A percentile compares a stretch with the other conserved stretches of the same genome.
Evolutionary conservation across 2,888 invertebrate species (phyloP).

Genomic region (Hydrotaea cyrtoneurina): DNA sequence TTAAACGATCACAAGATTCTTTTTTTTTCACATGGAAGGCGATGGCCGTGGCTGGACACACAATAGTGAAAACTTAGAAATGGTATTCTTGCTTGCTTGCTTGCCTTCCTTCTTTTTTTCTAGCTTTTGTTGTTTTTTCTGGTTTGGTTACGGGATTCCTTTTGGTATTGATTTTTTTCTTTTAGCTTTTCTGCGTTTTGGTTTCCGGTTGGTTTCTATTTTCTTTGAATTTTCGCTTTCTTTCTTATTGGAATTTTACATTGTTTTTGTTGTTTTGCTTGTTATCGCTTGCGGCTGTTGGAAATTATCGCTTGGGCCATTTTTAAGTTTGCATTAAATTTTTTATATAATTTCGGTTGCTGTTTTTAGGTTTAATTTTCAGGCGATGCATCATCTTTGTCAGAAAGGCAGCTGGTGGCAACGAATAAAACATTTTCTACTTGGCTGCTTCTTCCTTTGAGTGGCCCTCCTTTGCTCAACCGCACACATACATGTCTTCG

Average conservation of each 20-base stretch:
- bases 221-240: constrained; percentile 3
- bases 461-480: no score
- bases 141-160: background rate
- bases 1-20: constrained; percentile 48
- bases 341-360: constrained; percentile 33
- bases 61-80: constrained; percentile 1
- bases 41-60: background rate
- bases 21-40: no score
- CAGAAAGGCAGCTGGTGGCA: constrained; percentile 72
- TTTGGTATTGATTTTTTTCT: background rate
- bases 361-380: constrained; percentile 58
- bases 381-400: constrained; percentile 72
- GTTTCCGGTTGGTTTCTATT: background rate
- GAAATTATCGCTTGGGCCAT: no score
- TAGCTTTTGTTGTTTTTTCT: background rate
- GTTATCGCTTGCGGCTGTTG: no score
- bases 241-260: no score
- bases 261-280: no score
- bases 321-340: constrained; percentile 20
- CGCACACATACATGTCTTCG: no score
- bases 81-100: background rate
- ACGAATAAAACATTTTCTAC: constrained; percentile 53
- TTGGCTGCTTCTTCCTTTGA: constrained; percentile 15
- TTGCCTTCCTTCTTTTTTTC: background rate
- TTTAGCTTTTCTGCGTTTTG: background rate